Evolutionary conservation across 2,888 invertebrate species (phyloP), one percentile per base, ranked within the genome.

Genomic region (Clunio marinus): DNA sequence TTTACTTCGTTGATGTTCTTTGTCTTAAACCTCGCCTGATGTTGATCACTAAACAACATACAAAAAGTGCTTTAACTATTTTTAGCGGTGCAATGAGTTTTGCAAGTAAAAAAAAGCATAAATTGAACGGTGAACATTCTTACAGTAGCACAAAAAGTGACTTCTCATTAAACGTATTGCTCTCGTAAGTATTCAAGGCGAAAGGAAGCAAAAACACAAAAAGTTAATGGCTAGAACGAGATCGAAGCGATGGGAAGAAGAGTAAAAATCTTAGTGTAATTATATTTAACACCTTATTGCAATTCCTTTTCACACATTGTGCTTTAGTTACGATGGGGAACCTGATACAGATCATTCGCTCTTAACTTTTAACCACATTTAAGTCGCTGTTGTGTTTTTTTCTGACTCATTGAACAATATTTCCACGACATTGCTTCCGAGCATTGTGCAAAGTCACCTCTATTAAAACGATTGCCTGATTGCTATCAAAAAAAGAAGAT

Each of bases 251-350:
- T 55, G 25, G 25, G 41, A 60, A 25, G 20, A 15, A 27, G 25
- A 41, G 24, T 25, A 41, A 13, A 41, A 41, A 25, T 32, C 32
- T 20, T 7, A 59, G 5, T 28, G 32, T 62, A 62, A 62, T 62
- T 62, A 41, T 62, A 41, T 62, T 62, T 62, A 37, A 24, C 62
- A 62, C 62, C 32, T 62, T 41, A 45, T 17, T 62, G 62, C 62
- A 62, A 62, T 55, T 66, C 66, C 63, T 55, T 66, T 66, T 66
- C 55, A 66, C 66, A 66, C 66, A 32, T 51, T 55, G n/a, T 62
- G 51, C 66, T 32, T 17, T 2, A 22, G 55, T 35, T 28, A 35
- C n/a, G 35, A 25, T 51, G 13, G 20, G 41, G 57, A 57, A 57
- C 57, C 32, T 66, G 66, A 66, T 66, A 66, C 35, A 66, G 66